Conservation (phyloP, 2,888 invertebrate genomes). For the Drosophila recens region DNA sequence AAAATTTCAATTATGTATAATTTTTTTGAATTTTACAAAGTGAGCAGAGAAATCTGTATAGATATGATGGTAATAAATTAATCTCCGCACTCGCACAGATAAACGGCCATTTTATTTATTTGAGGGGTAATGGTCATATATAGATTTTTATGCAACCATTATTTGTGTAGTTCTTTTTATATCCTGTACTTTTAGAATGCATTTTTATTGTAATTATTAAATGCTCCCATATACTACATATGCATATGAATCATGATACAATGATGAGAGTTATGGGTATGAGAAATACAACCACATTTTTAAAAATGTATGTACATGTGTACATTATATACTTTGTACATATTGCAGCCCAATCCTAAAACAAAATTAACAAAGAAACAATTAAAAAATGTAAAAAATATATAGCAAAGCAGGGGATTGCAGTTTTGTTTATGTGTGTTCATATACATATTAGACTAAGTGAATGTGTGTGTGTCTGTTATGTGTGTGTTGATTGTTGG, state of each 20-base stretch:
- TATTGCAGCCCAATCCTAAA: constrained; percentile 59
- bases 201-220: constrained; percentile 1
- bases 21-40: neutral
- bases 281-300: neutral
- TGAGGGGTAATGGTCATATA: constrained; percentile 4
- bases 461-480: constrained; percentile 16
- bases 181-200: neutral
- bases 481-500: constrained; percentile 28
- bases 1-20: neutral
- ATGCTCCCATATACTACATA: neutral
- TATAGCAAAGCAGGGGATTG: constrained; percentile 55
- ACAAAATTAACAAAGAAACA: constrained; percentile 43
- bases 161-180: constrained; percentile 7
- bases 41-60: neutral
- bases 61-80: constrained; percentile 2
- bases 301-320: neutral
- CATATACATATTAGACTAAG: constrained; percentile 12
- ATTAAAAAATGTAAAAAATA: constrained; percentile 50
- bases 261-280: constrained; percentile 1
- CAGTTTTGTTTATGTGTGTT: constrained; percentile 27
- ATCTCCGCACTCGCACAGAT: neutral
- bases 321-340: constrained; percentile 23
- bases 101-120: neutral
- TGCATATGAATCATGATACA: constrained; percentile 2
- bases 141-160: constrained; percentile 6